These are phyloP conservation scores for Bradysia coprophila DNA, from an alignment of 1,140 invertebrate genomes.

Conservation along the genomic window DNA sequence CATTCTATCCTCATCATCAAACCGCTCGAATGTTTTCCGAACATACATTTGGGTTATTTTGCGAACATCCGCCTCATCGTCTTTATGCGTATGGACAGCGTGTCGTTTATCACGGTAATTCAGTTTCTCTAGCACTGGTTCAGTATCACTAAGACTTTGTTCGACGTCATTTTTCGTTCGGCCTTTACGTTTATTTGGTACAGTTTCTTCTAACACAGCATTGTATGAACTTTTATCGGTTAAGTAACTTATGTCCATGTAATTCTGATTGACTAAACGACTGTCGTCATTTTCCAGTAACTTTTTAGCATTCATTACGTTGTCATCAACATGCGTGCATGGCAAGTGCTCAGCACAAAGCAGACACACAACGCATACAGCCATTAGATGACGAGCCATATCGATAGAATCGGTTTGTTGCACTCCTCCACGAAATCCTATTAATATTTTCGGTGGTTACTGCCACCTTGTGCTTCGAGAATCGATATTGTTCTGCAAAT, in stretches of 20 bases:
- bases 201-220: constrained; percentile 16
- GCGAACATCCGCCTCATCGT: constrained; percentile 6
- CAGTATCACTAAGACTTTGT: neutral
- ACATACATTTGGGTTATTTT: constrained; percentile 14
- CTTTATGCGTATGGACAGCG: constrained; percentile 10
- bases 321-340: constrained; percentile 23
- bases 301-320: constrained; percentile 7
- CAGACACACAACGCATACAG: constrained; percentile 59
- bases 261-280: too few relatives aligned
- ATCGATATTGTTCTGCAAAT: too few relatives aligned
- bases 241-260: too few relatives aligned
- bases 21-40: constrained; percentile 28
- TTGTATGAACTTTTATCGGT: neutral
- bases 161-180: constrained; percentile 9
- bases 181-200: constrained; percentile 11
- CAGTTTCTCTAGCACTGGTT: too few relatives aligned
- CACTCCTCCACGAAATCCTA: too few relatives aligned
- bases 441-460: too few relatives aligned
- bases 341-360: constrained; percentile 50
- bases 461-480: too few relatives aligned
- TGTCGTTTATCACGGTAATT: constrained; percentile 11
- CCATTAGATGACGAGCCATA: constrained; percentile 32
- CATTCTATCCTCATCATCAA: constrained; percentile 36
- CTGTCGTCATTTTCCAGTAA: too few relatives aligned
- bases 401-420: too few relatives aligned